Evolutionary conservation across 2,113 vertebrate species (phyloP).

Genomic region (Leptodactylus fuscus): DNA sequence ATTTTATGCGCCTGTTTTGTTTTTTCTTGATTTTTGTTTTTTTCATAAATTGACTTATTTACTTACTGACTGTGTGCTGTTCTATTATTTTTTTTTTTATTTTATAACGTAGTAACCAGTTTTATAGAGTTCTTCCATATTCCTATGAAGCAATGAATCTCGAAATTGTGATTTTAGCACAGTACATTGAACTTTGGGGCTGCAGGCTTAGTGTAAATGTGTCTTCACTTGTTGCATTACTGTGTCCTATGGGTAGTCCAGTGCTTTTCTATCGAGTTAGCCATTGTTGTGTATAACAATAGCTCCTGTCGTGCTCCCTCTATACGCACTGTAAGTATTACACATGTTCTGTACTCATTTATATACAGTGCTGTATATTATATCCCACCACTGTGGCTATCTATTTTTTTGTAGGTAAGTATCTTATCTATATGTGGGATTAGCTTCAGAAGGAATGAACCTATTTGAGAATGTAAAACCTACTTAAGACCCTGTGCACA

Average conservation of each 20-base stretch:
- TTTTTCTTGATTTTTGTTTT: too few species aligned
- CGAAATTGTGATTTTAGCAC: too few species aligned
- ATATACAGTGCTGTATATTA: slow-evolving; percentile 78
- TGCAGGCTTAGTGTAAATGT: not conserved
- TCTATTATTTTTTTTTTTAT: slow-evolving; percentile 7
- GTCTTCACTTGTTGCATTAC: too few species aligned
- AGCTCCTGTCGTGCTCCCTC: slow-evolving; percentile 83
- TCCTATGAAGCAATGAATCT: too few species aligned
- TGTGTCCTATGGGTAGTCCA: too few species aligned
- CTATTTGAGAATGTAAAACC: not conserved
- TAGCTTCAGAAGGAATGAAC: slow-evolving; percentile 62
- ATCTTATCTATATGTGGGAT: slow-evolving; percentile 75
- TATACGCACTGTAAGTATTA: slow-evolving; percentile 98
- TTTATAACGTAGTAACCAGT: slow-evolving; percentile 9
- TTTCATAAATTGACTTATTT: slow-evolving; percentile 75
- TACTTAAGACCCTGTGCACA: not conserved
- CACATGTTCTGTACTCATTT: slow-evolving; percentile 81
- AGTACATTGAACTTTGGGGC: too few species aligned
- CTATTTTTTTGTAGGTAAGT: slow-evolving; percentile 81
- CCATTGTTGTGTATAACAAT: too few species aligned
- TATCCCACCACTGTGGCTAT: slow-evolving; percentile 55
- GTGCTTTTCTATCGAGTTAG: too few species aligned
- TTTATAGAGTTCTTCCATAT: not conserved
- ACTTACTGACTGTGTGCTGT: slow-evolving; percentile 63
- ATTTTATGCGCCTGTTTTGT: slow-evolving; percentile 63